These are phyloP conservation scores for Melanocharis versteri DNA, from an alignment of 2,113 vertebrate genomes.

Conservation along the genomic window DNA sequence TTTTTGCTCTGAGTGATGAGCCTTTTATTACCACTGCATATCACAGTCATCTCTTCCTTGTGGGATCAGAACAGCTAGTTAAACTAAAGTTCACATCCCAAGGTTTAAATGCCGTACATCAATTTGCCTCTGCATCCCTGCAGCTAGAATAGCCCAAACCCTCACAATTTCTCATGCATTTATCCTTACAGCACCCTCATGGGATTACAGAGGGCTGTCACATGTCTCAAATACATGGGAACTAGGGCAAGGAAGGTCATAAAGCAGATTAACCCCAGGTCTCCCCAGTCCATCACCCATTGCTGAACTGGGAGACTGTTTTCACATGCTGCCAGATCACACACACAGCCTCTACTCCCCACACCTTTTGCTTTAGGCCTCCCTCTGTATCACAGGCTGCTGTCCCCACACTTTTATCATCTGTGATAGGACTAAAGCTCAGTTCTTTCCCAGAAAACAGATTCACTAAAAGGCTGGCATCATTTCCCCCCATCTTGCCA, in stretches of 20 bases:
- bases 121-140: neutral
- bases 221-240: fast-evolving
- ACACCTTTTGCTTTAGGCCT: neutral
- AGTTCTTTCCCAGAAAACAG: neutral
- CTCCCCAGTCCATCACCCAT: neutral
- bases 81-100: neutral
- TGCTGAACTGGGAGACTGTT: neutral
- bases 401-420: neutral
- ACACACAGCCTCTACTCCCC: neutral
- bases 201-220: neutral
- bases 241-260: neutral
- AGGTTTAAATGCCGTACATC: neutral
- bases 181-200: neutral
- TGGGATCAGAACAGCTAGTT: neutral
- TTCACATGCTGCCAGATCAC: neutral
- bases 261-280: neutral
- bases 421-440: neutral
- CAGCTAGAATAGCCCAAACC: neutral
- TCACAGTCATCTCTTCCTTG: neutral
- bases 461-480: neutral
- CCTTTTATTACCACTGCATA: neutral
- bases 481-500: neutral
- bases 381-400: neutral
- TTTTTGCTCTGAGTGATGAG: neutral
- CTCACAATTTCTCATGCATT: neutral